Base-by-base conservation (phyloP, 2,113 vertebrate species). In the Notothenia rossii region DNA sequence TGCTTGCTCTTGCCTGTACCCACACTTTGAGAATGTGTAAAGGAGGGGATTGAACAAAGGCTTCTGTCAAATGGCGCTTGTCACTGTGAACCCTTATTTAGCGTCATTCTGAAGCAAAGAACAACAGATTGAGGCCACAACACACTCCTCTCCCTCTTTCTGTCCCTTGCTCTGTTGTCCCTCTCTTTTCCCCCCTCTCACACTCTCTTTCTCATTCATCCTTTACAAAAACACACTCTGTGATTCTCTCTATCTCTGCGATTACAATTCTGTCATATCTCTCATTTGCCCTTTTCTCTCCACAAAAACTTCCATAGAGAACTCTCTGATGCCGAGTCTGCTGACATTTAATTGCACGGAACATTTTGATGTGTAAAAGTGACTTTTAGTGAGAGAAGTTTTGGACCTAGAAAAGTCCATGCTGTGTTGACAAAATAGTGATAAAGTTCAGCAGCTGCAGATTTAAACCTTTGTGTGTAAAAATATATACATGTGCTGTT, bases 61-160 rank as follows among this genome's bases (percentile, higher is more conserved):
- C 51, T 76, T 89, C 83, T 90, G 83, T 92, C 85, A 82, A 74
- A 88, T 50, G 40, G 66, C 25, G 72, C 89, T 85, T 85, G 73
- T 88, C 88, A 74, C 72, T 70, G 22, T 72, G 72, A 78, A 70
- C 33, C 71, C 70, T 84, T 88, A 87, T 74, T 91, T 90, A 88
- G 81, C 69, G 64, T 67, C 63, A 64, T 76, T 81, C 63, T 83
- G 66, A 67, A 69, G 75, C 58, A 84, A 82, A 53, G 55, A 87
- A 70, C 60, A 50, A 60, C 83, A 76, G 56, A 89, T 89, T 87
- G 71, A 88, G 88, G 85, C 85, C 82, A 77, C 62, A 63, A 64
- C 58, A 50, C 50, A 22, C 51, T 72, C 53, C 49, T 29, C 2
- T 29, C 25, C 25, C 63, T 56, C 62, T 72, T 8, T 80, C 22